These are phyloP conservation scores for Gymnocypris eckloni DNA, from an alignment of 2,797 vertebrate genomes.

Conservation along the genomic window DNA sequence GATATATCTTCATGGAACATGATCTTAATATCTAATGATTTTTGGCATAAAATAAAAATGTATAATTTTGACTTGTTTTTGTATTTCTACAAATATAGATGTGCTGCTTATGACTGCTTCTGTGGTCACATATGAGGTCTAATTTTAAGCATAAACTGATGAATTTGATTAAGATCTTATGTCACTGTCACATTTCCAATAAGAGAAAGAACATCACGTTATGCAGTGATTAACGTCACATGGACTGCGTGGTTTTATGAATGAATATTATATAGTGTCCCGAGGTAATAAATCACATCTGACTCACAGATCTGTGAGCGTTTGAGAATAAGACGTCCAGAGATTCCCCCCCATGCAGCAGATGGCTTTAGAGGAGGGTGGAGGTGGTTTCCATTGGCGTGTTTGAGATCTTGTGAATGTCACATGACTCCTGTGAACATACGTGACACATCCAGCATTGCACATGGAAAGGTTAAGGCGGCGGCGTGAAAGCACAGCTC, in stretches of 20 bases:
- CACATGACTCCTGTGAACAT: constrained; percentile 22
- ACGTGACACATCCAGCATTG: constrained; percentile 5
- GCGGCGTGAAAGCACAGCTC: background rate
- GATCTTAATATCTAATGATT: no score
- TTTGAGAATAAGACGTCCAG: background rate
- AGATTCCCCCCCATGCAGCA: constrained; percentile 32
- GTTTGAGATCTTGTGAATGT: constrained; percentile 6
- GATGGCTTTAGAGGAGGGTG: constrained; percentile 10
- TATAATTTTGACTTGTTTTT: no score
- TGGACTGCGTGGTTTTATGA: background rate
- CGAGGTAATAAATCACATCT: background rate
- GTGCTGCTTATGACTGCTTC: no score
- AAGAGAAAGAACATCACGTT: background rate
- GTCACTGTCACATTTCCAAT: background rate
- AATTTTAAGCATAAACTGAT: background rate
- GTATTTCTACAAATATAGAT: no score
- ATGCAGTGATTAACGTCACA: no score
- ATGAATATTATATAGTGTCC: no score
- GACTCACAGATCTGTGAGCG: background rate
- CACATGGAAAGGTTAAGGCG: background rate
- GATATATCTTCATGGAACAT: no score
- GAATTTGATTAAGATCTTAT: background rate
- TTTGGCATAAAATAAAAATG: no score
- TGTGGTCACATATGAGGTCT: background rate
- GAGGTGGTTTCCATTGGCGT: constrained; percentile 30